phyloP scores from a whole-genome alignment of 1,140 invertebrate species.

The Listronotus bonariensis region DNA sequence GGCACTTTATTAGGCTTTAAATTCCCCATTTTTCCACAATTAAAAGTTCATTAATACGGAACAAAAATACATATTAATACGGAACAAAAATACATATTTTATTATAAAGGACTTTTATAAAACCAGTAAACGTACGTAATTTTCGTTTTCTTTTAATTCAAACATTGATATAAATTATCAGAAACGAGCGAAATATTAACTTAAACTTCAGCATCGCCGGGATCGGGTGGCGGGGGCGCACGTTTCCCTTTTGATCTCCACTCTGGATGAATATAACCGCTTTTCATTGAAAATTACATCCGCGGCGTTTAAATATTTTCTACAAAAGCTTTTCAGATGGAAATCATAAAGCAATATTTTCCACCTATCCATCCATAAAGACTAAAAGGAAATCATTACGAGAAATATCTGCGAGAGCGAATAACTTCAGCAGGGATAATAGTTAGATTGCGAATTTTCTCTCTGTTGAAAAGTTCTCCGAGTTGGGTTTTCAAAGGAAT shows the following conservation, averaged over 20 bases:
- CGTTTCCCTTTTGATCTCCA: slow-evolving; percentile 41
- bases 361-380: slow-evolving; percentile 40
- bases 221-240: slow-evolving; percentile 7
- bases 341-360: slow-evolving; percentile 43
- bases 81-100: too few relatives aligned
- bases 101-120: too few relatives aligned
- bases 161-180: slow-evolving; percentile 40
- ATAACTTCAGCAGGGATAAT: slow-evolving; percentile 38
- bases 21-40: too few relatives aligned
- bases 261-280: slow-evolving; percentile 37
- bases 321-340: slow-evolving; percentile 44
- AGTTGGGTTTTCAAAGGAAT: slow-evolving; percentile 26
- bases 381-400: slow-evolving; percentile 40
- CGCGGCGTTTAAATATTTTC: slow-evolving; percentile 43
- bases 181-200: slow-evolving; percentile 31
- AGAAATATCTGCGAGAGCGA: slow-evolving; percentile 36
- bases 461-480: slow-evolving; percentile 30
- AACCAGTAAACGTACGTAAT: too few relatives aligned
- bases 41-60: too few relatives aligned
- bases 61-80: too few relatives aligned
- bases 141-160: slow-evolving; percentile 19
- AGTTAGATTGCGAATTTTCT: slow-evolving; percentile 39
- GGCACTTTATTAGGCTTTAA: too few relatives aligned
- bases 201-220: slow-evolving; percentile 14
- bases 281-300: slow-evolving; percentile 43